These are phyloP conservation scores for Holocentrus rufus DNA, from an alignment of 2,797 vertebrate species.

Conservation along the genomic window DNA sequence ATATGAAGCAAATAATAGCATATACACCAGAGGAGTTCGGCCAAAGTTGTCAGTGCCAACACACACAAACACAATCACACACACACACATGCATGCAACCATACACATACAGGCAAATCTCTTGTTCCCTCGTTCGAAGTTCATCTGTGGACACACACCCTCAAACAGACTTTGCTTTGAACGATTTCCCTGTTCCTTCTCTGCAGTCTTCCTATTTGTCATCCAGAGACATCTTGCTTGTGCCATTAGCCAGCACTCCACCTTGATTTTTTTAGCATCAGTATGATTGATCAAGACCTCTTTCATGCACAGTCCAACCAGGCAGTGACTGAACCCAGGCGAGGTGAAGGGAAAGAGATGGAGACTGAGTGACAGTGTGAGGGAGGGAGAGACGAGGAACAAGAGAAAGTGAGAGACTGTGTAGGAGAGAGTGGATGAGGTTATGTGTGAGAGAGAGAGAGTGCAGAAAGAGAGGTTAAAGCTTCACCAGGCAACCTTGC, in stretches of 20 bases:
- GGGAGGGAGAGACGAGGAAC: background rate
- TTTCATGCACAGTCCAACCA: conserved; percentile 6
- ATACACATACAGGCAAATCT: too few relatives aligned
- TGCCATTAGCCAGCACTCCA: background rate
- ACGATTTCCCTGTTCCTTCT: background rate
- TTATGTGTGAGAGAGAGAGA: background rate
- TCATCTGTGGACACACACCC: background rate
- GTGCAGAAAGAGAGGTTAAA: background rate
- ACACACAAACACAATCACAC: background rate
- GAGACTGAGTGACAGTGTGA: too few relatives aligned
- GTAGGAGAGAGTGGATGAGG: background rate
- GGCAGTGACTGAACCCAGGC: conserved; percentile 7
- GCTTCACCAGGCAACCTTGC: background rate
- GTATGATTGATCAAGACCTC: conserved; percentile 31
- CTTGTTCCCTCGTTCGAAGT: background rate
- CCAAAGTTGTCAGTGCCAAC: background rate
- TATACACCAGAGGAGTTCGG: conserved; percentile 15
- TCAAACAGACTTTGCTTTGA: background rate
- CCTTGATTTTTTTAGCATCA: background rate
- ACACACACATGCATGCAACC: background rate
- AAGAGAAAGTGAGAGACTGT: background rate
- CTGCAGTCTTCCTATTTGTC: background rate
- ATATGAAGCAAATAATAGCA: conserved; percentile 29
- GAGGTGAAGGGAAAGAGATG: conserved; percentile 20
- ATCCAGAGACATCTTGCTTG: background rate